A percentile compares a stretch with the other conserved stretches of the same genome.
Conservation (phyloP, 92 coral and sea anemone species). For the Chrysogorgia sp. region DNA sequence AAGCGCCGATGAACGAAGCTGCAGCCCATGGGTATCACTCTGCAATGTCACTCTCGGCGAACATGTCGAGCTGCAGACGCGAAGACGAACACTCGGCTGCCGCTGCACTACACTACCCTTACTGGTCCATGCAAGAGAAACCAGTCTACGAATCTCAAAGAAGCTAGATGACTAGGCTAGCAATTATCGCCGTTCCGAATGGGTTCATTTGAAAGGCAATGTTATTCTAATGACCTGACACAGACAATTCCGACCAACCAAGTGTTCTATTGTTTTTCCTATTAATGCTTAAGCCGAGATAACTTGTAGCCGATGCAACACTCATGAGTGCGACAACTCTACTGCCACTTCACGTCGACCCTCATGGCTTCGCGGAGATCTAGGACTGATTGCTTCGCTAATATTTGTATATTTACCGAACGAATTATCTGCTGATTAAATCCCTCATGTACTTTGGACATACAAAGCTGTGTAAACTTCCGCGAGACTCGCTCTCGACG, state of each 20-base stretch:
- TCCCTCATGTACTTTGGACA: background rate
- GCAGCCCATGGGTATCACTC: slow-evolving; percentile 89
- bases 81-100: slow-evolving; percentile 86
- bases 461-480: background rate
- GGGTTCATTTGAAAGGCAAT: background rate
- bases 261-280: slow-evolving; percentile 19
- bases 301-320: too few relatives aligned
- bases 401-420: slow-evolving; percentile 47
- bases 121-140: slow-evolving; percentile 90
- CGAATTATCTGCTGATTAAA: slow-evolving; percentile 41
- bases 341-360: background rate
- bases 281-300: too few relatives aligned
- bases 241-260: background rate
- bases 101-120: slow-evolving; percentile 85
- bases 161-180: background rate
- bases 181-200: slow-evolving; percentile 28
- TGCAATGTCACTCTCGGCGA: slow-evolving; percentile 85
- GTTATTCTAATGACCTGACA: slow-evolving; percentile 5
- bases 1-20: slow-evolving; percentile 93
- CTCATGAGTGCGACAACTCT: background rate
- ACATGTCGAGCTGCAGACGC: slow-evolving; percentile 86
- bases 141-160: slow-evolving; percentile 50
- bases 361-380: background rate
- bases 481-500: background rate
- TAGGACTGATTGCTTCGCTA: slow-evolving; percentile 16